phyloP scores from a whole-genome alignment of 2,797 vertebrate species.

The Rhabdophis nuchalis region DNA sequence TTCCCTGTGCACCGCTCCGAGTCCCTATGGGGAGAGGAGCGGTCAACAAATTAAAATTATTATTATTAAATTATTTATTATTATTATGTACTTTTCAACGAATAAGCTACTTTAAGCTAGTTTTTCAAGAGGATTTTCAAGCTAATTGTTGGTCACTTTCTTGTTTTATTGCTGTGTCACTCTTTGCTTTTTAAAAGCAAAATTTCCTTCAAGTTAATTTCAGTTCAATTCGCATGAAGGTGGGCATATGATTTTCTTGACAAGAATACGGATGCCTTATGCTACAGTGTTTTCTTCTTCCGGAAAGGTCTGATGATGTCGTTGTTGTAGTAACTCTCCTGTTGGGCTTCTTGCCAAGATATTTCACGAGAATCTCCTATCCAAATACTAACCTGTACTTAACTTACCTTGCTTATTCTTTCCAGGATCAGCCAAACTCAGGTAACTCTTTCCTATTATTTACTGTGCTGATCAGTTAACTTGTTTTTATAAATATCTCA shows the following conservation, averaged over 20 bases:
- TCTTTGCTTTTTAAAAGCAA: neutral
- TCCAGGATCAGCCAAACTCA: neutral
- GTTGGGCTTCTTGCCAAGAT: neutral
- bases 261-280: neutral
- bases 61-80: too few species aligned
- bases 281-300: neutral
- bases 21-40: too few species aligned
- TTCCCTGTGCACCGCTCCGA: too few species aligned
- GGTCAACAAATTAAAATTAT: too few species aligned
- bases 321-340: neutral
- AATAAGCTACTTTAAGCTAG: neutral
- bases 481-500: neutral
- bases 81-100: slow-evolving; percentile 5
- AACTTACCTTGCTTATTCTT: neutral
- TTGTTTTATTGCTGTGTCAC: neutral
- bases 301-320: neutral
- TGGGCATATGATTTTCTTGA: neutral
- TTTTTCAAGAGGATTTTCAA: neutral
- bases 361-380: neutral
- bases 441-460: neutral
- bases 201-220: neutral
- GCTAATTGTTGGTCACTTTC: neutral
- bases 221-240: neutral
- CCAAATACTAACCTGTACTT: neutral
- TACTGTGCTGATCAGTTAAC: neutral